phyloP scores from a whole-genome alignment of 30 jellyfish, hydroid and myxozoan species.

The Rhopilema esculentum region DNA sequence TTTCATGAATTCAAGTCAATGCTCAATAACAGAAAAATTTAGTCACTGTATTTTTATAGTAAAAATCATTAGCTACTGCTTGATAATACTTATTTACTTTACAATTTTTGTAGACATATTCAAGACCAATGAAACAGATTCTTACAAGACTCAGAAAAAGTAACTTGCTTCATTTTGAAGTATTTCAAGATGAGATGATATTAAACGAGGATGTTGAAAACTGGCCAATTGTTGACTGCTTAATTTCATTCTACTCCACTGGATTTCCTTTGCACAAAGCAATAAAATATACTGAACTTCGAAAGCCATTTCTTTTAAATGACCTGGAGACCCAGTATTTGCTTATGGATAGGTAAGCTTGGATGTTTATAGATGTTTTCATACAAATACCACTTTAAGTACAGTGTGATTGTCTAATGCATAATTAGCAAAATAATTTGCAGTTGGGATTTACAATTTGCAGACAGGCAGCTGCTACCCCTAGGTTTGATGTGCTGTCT shows the following conservation, averaged over 20 bases:
- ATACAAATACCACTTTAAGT: too few species aligned
- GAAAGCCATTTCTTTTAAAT: constrained; percentile 90
- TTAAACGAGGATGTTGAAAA: constrained; percentile 92
- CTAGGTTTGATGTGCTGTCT: too few species aligned
- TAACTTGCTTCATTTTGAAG: constrained; percentile 79
- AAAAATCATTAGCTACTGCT: too few species aligned
- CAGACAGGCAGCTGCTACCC: too few species aligned
- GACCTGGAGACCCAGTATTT: constrained; percentile 91
- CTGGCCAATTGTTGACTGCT: constrained; percentile 99
- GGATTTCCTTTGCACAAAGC: constrained; percentile 99
- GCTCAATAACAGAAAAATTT: too few species aligned
- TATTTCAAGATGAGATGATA: constrained; percentile 95
- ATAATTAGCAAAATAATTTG: too few species aligned
- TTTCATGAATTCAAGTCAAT: too few species aligned
- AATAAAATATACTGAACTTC: constrained; percentile 83
- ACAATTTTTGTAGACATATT: constrained; percentile 71
- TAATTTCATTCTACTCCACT: constrained; percentile 93
- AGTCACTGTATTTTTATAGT: too few species aligned
- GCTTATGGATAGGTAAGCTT: constrained; percentile 85
- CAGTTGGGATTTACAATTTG: too few species aligned
- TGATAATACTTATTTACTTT: background rate
- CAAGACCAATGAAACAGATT: constrained; percentile 99
- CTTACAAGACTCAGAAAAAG: constrained; percentile 81
- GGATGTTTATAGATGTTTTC: too few species aligned
- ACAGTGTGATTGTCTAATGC: too few species aligned